Evolutionary conservation across 2,888 invertebrate species (phyloP).

Genomic region (Rotaria macrura): DNA sequence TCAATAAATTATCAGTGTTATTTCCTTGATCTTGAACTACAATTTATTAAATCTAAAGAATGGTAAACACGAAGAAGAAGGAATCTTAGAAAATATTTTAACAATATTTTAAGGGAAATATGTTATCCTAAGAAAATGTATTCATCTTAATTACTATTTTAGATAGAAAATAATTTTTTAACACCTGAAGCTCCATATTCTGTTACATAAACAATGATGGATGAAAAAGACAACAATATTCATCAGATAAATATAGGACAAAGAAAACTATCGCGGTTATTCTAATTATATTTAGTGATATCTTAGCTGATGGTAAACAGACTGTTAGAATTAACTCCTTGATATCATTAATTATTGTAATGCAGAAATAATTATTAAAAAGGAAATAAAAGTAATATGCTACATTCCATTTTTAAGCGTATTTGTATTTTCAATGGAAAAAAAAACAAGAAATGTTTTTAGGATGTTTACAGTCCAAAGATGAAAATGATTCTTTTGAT

Average conservation of each 20-base stretch:
- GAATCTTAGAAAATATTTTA: background rate
- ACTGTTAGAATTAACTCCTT: background rate
- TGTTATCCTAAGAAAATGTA: background rate
- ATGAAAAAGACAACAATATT: background rate
- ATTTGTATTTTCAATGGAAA: background rate
- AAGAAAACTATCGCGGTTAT: background rate
- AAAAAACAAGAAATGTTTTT: conserved; percentile 1
- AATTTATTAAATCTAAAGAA: background rate
- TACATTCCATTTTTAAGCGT: background rate
- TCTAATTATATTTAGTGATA: background rate
- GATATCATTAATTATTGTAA: background rate
- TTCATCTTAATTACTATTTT: background rate
- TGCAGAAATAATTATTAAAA: background rate
- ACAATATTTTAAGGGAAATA: background rate
- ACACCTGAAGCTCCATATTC: background rate
- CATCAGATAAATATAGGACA: background rate
- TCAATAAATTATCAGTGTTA: background rate
- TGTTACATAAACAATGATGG: background rate
- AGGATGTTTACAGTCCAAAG: background rate
- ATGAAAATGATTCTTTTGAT: background rate
- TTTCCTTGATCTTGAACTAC: background rate
- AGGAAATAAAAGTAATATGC: background rate
- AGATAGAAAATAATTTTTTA: background rate
- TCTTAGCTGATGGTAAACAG: background rate
- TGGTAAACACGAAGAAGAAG: background rate